Percentiles rank a stretch among this genome's conserved stretches.
These are phyloP conservation scores for Alexandromys oeconomus DNA, from an alignment of 2,797 vertebrate species.

Conservation along the genomic window DNA sequence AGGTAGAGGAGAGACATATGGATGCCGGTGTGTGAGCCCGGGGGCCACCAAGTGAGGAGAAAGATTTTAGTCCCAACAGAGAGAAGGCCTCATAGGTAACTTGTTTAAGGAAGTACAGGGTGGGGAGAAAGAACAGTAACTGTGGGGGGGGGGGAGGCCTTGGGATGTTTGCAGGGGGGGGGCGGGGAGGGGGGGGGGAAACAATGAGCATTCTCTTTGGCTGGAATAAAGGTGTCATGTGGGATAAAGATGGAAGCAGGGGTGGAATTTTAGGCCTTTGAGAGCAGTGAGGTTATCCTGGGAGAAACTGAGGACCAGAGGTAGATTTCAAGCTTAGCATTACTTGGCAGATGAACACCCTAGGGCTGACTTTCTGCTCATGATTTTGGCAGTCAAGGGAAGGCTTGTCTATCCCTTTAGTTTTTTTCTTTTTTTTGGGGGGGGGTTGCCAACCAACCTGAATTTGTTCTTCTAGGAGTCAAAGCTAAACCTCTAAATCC, in stretches of 20 bases:
- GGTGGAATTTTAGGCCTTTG: background rate
- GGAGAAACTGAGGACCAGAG: background rate
- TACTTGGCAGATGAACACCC: background rate
- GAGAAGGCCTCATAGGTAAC: background rate
- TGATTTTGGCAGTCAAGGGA: background rate
- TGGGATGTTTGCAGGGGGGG: background rate
- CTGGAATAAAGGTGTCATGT: background rate
- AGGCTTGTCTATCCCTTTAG: conserved; percentile 19
- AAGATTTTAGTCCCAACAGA: background rate
- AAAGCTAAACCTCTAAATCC: conserved; percentile 42
- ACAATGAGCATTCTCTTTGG: background rate
- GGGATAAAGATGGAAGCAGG: background rate
- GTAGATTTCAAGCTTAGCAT: background rate
- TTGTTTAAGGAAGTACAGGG: background rate
- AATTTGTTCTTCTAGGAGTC: background rate
- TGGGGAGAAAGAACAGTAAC: background rate
- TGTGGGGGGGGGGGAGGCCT: background rate
- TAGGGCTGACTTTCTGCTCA: background rate
- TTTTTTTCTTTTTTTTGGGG: background rate
- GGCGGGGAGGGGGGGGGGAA: no score
- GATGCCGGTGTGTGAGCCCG: background rate
- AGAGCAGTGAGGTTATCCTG: background rate
- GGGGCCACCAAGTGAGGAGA: background rate
- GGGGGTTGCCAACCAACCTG: conserved; percentile 24
- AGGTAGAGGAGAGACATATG: background rate